phyloP scores from a whole-genome alignment of 2,888 invertebrate species.

The Eugnorisma glareosa region DNA sequence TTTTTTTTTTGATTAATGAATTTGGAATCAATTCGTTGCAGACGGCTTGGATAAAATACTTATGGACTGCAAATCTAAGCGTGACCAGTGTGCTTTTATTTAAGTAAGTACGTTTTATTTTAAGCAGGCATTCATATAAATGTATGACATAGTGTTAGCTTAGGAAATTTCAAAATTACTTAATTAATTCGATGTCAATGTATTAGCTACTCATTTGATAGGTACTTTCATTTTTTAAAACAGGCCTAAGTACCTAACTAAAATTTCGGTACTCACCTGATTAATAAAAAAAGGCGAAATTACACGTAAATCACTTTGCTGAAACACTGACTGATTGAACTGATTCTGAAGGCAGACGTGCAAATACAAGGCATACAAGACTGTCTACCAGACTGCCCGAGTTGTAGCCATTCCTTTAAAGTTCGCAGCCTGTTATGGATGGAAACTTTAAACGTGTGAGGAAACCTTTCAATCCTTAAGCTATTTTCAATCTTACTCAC shows the following conservation, averaged over 20 bases:
- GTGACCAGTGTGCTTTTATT: neutral
- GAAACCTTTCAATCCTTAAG: neutral
- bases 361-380: neutral
- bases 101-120: neutral
- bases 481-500: accelerated
- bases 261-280: conserved; percentile 16
- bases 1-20: neutral
- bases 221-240: neutral
- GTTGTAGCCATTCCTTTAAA: neutral
- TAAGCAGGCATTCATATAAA: neutral
- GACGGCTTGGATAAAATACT: neutral
- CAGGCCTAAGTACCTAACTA: too few relatives aligned
- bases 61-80: neutral
- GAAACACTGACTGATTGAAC: conserved; percentile 10
- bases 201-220: neutral
- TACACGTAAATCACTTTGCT: neutral
- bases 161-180: neutral
- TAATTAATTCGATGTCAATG: neutral
- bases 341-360: neutral
- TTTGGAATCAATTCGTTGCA: neutral
- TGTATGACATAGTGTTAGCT: neutral
- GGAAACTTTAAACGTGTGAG: neutral
- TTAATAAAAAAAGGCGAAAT: neutral
- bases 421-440: neutral
- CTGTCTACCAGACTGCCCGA: neutral